Evolutionary conservation across 2,888 invertebrate genomes (phyloP), one percentile per base, ranked within the genome.

Genomic region (Taenaris catops): DNA sequence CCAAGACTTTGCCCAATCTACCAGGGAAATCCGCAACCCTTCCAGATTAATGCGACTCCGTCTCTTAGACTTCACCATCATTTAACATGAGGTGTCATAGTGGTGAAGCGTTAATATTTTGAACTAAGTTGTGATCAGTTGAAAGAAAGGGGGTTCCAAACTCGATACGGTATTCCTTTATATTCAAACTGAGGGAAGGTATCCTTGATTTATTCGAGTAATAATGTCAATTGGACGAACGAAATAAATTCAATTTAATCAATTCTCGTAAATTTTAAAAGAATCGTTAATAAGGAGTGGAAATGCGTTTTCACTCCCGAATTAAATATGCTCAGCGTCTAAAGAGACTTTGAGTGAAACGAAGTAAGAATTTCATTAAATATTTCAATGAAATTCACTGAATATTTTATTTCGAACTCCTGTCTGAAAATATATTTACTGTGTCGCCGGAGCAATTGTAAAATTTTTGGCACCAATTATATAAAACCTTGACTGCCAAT

Each of bases 281-380:
- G 24, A 27, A 28, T 21, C 21, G 20, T 34, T 24, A 29, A 21
- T 26, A 25, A 8, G 17, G 20, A 24, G 7, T 32, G 26, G 20
- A 24, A 24, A 24, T 14, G 23, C 19, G n/a, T 28, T 33, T 28
- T 25, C 24, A 20, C 11, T 4, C 12, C 25, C 16, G 20, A 29
- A 33, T 21, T 32, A 40, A 34, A 34, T 34, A 25, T 10, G 8
- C 24, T 25, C 7, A 25, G 32, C 20, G 8, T 25, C 5, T 11
- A 19, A 18, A 20, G 8, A 35, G 18, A 27, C 17, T 17, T 24
- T 29, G 8, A 26, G 28, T 33, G 23, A 17, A 25, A 21, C 16
- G 24, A 36, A 27, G 31, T 26, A 38, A 36, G 36, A 41, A 44
- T 44, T 44, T 40, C 29, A 41, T 38, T 38, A 38, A 36, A 8